phyloP scores from a whole-genome alignment of 2,797 vertebrate species.

The Nyctalus aviator region DNA sequence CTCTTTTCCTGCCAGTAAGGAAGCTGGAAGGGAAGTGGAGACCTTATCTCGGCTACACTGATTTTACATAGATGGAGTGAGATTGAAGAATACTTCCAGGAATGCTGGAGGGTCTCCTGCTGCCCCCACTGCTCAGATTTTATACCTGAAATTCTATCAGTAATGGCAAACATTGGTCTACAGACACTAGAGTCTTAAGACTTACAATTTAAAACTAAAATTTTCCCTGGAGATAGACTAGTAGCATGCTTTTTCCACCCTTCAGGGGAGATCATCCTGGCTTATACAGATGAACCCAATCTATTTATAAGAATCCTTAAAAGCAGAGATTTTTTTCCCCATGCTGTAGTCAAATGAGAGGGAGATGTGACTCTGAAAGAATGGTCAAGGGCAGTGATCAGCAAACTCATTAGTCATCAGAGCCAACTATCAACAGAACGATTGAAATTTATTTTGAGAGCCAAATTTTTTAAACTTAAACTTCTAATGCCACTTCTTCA shows the following conservation, averaged over 20 bases:
- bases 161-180: background rate
- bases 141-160: background rate
- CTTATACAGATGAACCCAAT: background rate
- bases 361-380: background rate
- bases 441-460: too few species aligned
- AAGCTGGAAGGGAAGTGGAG: background rate
- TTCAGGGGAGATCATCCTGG: background rate
- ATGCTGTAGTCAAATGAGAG: background rate
- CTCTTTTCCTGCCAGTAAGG: background rate
- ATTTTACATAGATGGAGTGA: background rate
- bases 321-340: background rate
- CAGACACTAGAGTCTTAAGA: background rate
- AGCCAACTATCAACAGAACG: too few species aligned
- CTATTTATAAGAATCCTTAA: background rate
- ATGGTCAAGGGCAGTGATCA: background rate
- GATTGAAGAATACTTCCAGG: background rate
- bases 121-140: background rate
- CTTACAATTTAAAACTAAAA: slow-evolving; percentile 21
- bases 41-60: background rate
- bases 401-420: too few species aligned
- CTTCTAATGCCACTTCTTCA: too few species aligned
- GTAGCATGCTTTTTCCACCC: background rate
- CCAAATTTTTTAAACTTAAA: too few species aligned
- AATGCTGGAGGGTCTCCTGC: background rate
- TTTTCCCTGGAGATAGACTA: background rate